Conservation (phyloP, 2,113 vertebrate genomes). For the Ginglymostoma cirratum region DNA sequence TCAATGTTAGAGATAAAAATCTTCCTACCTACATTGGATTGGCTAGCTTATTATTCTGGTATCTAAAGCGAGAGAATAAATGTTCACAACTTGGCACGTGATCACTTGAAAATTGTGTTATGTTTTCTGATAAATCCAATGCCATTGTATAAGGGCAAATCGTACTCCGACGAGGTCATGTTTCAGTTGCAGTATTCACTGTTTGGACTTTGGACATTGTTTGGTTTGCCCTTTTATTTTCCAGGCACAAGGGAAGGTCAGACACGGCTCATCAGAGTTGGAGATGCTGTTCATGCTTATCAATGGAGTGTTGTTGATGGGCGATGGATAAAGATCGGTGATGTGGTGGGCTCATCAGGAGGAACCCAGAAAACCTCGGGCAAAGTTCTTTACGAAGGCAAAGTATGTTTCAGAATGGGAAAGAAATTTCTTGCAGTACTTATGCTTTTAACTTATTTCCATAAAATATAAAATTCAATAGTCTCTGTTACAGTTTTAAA, state of each 20-base stretch:
- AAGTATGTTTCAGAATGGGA: constrained; percentile 58
- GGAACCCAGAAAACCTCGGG: constrained; percentile 81
- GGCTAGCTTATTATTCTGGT: not conserved
- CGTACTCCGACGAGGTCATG: not conserved
- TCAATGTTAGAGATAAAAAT: not conserved
- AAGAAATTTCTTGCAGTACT: not conserved
- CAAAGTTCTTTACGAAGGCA: constrained; percentile 87
- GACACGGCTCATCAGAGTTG: constrained; percentile 66
- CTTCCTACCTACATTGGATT: not conserved
- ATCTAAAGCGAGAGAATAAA: not conserved
- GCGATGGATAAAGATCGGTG: constrained; percentile 94
- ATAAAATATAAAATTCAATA: not conserved
- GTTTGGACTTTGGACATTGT: not conserved
- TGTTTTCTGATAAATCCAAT: not conserved
- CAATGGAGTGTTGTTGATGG: constrained; percentile 66
- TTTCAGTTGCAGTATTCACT: not conserved
- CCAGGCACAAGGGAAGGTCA: constrained; percentile 68
- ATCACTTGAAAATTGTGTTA: not conserved
- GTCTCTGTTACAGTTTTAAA: not conserved
- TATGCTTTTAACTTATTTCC: constrained; percentile 32
- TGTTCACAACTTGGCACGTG: not conserved
- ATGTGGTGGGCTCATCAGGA: constrained; percentile 90
- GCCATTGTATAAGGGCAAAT: not conserved
- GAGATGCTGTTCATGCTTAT: constrained; percentile 68
- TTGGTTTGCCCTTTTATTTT: not conserved